These are phyloP conservation scores for Epinephelus coioides DNA, from an alignment of 2,797 vertebrate species.

Conservation along the genomic window DNA sequence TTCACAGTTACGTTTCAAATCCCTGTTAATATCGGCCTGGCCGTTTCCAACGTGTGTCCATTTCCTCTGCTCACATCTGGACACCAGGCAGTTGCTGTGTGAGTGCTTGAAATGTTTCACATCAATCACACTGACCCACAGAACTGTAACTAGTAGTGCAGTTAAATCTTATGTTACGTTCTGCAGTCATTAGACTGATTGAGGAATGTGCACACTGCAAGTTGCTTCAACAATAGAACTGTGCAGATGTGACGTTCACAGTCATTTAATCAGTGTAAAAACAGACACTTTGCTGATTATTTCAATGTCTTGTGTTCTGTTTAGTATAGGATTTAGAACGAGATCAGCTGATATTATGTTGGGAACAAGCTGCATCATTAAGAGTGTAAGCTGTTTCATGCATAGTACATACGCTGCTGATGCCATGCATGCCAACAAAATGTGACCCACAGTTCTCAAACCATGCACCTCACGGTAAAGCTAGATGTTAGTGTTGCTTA, in stretches of 20 bases:
- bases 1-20: not conserved
- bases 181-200: not conserved
- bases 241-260: not conserved
- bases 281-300: too few species aligned
- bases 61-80: slow-evolving; percentile 33
- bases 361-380: not conserved
- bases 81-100: slow-evolving; percentile 25
- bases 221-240: not conserved
- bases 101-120: slow-evolving; percentile 13
- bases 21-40: not conserved
- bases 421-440: not conserved
- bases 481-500: not conserved
- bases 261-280: not conserved
- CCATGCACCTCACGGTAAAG: not conserved
- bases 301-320: not conserved
- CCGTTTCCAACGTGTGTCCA: not conserved
- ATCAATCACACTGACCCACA: not conserved
- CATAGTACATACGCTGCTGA: not conserved
- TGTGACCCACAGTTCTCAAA: not conserved
- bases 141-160: not conserved
- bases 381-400: not conserved
- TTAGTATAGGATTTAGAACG: not conserved
- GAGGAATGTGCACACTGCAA: not conserved
- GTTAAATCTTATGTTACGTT: not conserved
- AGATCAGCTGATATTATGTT: not conserved